phyloP scores from a whole-genome alignment of 2,113 vertebrate genomes.

The Microcebus lehilahytsara region DNA sequence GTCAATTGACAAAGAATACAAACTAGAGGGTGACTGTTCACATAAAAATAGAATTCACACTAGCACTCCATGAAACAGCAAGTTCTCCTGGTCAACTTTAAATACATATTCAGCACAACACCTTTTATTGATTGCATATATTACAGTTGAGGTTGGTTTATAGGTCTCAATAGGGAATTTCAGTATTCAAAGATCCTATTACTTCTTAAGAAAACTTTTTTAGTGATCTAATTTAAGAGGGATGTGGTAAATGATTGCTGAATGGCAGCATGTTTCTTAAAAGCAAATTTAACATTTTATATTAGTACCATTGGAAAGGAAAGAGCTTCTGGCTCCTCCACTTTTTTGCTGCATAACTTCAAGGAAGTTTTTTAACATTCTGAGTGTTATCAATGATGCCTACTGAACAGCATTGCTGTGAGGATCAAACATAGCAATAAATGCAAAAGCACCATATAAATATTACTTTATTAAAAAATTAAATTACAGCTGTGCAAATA shows the following conservation, averaged over 20 bases:
- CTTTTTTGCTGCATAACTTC: neutral
- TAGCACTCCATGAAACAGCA: neutral
- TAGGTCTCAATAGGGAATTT: neutral
- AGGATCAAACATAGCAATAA: neutral
- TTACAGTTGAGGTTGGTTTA: neutral
- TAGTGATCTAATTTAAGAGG: constrained; percentile 13
- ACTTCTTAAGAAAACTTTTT: neutral
- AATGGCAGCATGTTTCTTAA: neutral
- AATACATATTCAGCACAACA: neutral
- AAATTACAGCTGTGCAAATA: constrained; percentile 12
- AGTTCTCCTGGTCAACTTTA: neutral
- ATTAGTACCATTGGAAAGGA: neutral
- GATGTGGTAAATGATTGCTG: neutral
- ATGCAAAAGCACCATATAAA: neutral
- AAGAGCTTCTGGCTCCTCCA: neutral
- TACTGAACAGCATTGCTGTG: neutral
- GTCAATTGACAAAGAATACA: neutral
- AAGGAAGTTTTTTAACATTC: neutral
- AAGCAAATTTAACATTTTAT: neutral
- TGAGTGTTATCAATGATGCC: neutral
- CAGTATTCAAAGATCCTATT: neutral
- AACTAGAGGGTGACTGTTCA: neutral
- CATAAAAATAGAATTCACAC: neutral
- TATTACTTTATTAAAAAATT: neutral
- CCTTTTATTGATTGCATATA: neutral